phyloP scores from a whole-genome alignment of 2,113 vertebrate species.

The Thalassoma bifasciatum region DNA sequence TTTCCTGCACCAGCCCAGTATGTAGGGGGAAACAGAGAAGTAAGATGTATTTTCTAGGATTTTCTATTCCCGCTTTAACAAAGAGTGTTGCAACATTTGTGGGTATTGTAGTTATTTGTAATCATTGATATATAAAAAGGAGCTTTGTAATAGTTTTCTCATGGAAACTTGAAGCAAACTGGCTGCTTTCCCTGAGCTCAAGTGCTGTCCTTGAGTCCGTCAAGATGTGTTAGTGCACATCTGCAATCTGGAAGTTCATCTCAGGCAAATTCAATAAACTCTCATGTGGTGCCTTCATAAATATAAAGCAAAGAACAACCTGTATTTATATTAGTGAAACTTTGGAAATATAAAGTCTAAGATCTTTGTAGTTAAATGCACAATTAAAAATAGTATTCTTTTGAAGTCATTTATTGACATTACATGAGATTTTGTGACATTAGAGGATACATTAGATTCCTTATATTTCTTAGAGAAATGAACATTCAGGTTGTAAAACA shows the following conservation, averaged over 20 bases:
- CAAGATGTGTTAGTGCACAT: background rate
- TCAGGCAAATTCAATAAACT: background rate
- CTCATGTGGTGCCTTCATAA: background rate
- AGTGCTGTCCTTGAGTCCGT: conserved; percentile 15
- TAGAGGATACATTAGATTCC: background rate
- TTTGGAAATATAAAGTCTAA: background rate
- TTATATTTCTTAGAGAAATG: too few species aligned
- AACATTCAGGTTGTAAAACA: too few species aligned
- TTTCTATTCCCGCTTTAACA: background rate
- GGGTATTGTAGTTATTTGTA: background rate
- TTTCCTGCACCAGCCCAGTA: background rate
- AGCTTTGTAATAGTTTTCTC: background rate
- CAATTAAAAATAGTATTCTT: background rate
- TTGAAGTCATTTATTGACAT: background rate
- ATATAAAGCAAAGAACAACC: background rate
- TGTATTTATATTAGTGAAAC: background rate
- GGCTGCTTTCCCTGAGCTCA: background rate
- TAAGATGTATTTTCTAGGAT: too few species aligned
- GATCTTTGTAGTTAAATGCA: background rate
- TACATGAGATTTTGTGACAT: too few species aligned
- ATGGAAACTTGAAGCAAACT: too few species aligned
- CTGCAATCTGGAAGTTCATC: background rate
- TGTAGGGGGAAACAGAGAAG: background rate
- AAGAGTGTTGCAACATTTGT: background rate
- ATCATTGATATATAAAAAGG: background rate